Conservation (phyloP, 2,113 vertebrate genomes). For the Microcebus tavaratra region DNA sequence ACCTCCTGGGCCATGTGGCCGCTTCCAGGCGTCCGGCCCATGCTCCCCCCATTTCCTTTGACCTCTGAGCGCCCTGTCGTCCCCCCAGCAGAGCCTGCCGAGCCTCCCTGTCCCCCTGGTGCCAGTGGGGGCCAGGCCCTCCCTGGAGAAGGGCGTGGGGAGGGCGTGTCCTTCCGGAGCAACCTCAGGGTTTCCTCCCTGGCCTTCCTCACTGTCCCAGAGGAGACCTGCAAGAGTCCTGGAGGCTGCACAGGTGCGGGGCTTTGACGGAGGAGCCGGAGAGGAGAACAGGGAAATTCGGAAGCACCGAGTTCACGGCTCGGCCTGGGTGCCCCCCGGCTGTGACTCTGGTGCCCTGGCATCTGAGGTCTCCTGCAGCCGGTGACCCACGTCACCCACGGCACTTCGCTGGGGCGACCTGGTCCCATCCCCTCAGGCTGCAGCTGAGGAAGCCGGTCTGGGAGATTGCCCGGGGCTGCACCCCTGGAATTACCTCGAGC, state of each 20-base stretch:
- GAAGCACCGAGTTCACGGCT: rapidly evolving
- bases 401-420: neutral
- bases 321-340: rapidly evolving
- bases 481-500: neutral
- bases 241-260: neutral
- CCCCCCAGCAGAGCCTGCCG: neutral
- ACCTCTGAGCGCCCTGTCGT: neutral
- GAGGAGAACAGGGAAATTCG: rapidly evolving
- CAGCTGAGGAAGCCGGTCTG: rapidly evolving
- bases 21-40: rapidly evolving
- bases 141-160: neutral
- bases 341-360: rapidly evolving
- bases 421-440: rapidly evolving
- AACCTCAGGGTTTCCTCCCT: rapidly evolving
- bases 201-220: rapidly evolving
- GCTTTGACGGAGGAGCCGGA: neutral
- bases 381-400: rapidly evolving
- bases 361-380: neutral
- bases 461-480: rapidly evolving
- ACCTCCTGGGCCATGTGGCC: rapidly evolving
- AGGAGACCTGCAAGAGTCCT: rapidly evolving
- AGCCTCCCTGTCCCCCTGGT: neutral
- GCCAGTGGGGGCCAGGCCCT: neutral
- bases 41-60: rapidly evolving
- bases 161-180: rapidly evolving